Evolutionary conservation across 2,888 invertebrate species (phyloP), one percentile per base, ranked within the genome.

Genomic region (Thera britannica): DNA sequence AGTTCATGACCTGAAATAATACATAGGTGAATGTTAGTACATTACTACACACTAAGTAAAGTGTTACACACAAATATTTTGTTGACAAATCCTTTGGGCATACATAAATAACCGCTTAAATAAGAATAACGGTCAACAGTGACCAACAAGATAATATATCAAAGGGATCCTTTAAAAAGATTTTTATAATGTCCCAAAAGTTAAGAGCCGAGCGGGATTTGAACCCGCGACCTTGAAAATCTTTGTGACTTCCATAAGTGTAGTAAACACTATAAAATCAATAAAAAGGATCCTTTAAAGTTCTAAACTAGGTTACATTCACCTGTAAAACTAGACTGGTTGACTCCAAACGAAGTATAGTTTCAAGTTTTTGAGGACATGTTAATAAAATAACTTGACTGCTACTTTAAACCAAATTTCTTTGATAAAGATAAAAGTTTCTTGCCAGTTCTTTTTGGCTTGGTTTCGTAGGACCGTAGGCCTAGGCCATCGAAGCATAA

Each of bases 141-240:
- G 23, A 0, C 23, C 8, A 56, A 62, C 48, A n/a, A 9, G 12
- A 35, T 62, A 48, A 55, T 7, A 36, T 62, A 49, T 49, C 48
- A 57, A 62, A 57, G 48, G 23, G 12, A 38, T 38, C 36, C 49
- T 48, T 62, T 23, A 11, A 54, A 54, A n/a, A n/a, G n/a, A n/a
- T n/a, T n/a, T n/a, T n/a, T n/a, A n/a, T n/a, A n/a, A n/a, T n/a
- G n/a, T n/a, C n/a, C n/a, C n/a, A n/a, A n/a, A n/a, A n/a, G n/a
- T n/a, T n/a, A n/a, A n/a, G n/a, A n/a, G n/a, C n/a, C n/a, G n/a
- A n/a, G n/a, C n/a, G n/a, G n/a, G n/a, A n/a, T n/a, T n/a, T n/a
- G n/a, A n/a, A n/a, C n/a, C n/a, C n/a, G n/a, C n/a, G n/a, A n/a
- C n/a, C n/a, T n/a, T n/a, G n/a, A n/a, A n/a, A n/a, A n/a, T n/a